Evolutionary conservation across 2,113 vertebrate genomes (phyloP), one percentile per base, ranked within the genome.

Genomic region (Actinemys pallida): DNA sequence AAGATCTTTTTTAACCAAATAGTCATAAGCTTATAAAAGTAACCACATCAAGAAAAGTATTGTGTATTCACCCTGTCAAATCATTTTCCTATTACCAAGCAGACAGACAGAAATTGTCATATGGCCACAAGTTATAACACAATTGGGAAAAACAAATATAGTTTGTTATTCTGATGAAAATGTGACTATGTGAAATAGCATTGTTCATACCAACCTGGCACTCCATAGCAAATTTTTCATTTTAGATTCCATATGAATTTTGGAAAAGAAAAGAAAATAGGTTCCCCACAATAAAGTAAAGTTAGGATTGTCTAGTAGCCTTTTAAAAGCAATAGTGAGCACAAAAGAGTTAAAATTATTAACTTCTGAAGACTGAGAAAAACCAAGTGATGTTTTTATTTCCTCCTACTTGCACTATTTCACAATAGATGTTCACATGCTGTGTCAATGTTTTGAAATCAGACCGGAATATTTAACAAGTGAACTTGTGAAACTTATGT

Each of bases 381-480:
- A 31, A 62, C 27, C 27, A 62, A 62, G 57, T 13, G 27, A 31
- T 62, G 57, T 62, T 62, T 62, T 62, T 62, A 62, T 62, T 62
- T 29, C 57, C 27, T 62, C 27, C 5, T 31, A 29, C 57, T 62
- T 62, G 57, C 12, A 14, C 57, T 72, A 72, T 75, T 79, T 79
- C 53, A 57, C 24, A 56, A 56, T 35, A 88, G 10, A 87, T 25
- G 52, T 79, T 39, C 24, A 62, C 39, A 49, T 57, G 35, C 13
- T 59, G 6, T 35, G 75, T 59, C n/a, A 54, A 35, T 12, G 56
- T 94, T 97, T 86, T 49, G 89, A 95, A 94, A 97, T 57, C 54
- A 31, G 87, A 90, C 39, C 76, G 45, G 87, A 86, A 89, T 89
- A 75, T 0, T 5, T 65, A 87, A 86, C 78, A 93, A 52, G 17